Evolutionary conservation across 2,113 vertebrate genomes (phyloP).

Genomic region (Suncus etruscus): DNA sequence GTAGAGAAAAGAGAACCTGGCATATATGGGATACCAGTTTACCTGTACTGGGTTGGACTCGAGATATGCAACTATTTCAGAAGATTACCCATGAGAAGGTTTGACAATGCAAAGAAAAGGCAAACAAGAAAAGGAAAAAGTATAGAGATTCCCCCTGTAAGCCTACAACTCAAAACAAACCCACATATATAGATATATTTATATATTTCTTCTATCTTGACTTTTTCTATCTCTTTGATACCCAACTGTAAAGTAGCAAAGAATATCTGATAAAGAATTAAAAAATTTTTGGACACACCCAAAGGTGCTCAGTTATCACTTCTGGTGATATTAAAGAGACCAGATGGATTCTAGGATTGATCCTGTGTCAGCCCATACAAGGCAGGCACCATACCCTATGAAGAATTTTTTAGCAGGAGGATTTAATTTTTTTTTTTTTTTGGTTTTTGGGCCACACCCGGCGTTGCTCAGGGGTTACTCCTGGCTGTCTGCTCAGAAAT

Average conservation of each 20-base stretch:
- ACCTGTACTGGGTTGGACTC: neutral
- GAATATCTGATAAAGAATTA: conserved; percentile 48
- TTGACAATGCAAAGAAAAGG: neutral
- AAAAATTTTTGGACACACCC: too few species aligned
- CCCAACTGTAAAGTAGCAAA: conserved; percentile 48
- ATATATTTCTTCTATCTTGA: neutral
- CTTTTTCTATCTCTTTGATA: neutral
- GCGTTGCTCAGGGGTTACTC: too few species aligned
- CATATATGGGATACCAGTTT: neutral
- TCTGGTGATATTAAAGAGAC: too few species aligned
- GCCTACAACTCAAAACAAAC: conserved; percentile 20
- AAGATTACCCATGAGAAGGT: neutral
- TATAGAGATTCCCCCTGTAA: neutral
- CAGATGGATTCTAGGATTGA: too few species aligned
- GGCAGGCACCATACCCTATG: too few species aligned
- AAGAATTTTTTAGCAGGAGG: conserved; percentile 42
- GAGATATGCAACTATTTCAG: neutral
- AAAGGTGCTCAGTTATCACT: too few species aligned
- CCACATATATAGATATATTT: neutral
- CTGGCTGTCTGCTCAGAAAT: too few species aligned
- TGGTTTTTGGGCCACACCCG: too few species aligned
- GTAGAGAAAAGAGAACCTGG: neutral
- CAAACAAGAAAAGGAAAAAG: neutral
- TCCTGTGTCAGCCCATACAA: too few species aligned
- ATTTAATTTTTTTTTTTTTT: conserved; percentile 32